These are phyloP conservation scores for Atherinomorus stipes DNA, from an alignment of 2,113 vertebrate genomes.

Conservation along the genomic window DNA sequence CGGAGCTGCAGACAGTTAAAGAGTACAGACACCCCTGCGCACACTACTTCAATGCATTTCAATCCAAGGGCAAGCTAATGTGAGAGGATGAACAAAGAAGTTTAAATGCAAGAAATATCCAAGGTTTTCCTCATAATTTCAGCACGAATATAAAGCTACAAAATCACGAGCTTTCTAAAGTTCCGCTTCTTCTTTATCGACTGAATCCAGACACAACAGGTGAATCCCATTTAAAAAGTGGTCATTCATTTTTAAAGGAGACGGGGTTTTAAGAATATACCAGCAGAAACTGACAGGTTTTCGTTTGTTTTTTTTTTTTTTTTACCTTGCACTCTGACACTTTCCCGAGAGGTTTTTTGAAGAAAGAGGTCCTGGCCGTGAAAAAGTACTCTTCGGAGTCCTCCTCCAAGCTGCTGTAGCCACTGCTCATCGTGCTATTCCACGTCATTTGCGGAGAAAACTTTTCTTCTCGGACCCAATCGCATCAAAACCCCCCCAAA, in stretches of 20 bases:
- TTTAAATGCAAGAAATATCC: neutral
- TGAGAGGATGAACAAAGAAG: neutral
- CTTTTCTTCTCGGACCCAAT: constrained; percentile 55
- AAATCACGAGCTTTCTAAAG: fast-evolving
- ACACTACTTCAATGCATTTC: neutral
- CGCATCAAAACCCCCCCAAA: constrained; percentile 58
- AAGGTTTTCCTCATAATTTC: neutral
- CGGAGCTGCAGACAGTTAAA: constrained; percentile 23
- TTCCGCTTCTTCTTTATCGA: neutral
- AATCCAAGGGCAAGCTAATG: fast-evolving
- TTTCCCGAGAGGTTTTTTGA: constrained; percentile 89
- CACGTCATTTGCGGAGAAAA: constrained; percentile 85
- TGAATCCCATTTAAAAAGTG: constrained; percentile 16
- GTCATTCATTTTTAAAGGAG: fast-evolving
- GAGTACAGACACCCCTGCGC: too few relatives aligned
- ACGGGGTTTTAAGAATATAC: neutral
- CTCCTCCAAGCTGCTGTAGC: constrained; percentile 97
- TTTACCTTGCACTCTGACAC: constrained; percentile 82
- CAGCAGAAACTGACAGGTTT: neutral
- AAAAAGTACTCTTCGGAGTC: constrained; percentile 97
- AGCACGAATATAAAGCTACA: neutral
- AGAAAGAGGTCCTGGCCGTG: constrained; percentile 96
- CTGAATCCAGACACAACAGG: constrained; percentile 28
- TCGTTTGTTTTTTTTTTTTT: neutral
- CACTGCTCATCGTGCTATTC: constrained; percentile 97